Evolutionary conservation across 1,140 invertebrate species (phyloP), one percentile per base, ranked within the genome.

Genomic region (Lucilia sericata): DNA sequence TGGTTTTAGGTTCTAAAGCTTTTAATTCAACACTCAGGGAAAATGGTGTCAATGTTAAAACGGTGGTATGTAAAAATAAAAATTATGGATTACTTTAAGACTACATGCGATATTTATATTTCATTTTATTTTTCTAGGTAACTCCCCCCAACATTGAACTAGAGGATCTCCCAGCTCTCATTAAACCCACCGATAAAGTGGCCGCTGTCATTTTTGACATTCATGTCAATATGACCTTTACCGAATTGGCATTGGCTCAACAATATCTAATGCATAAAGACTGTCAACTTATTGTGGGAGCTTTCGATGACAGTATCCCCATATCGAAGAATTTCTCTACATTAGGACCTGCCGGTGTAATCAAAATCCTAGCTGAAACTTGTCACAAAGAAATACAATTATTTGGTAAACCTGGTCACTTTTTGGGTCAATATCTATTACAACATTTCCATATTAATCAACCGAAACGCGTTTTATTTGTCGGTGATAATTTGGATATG

Each of bases 401-500:
- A 13, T 87, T 92, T 51, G 92, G 91, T 0, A 94, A 93, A 85
- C 93, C 93, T 0, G 91, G 92, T 5, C 83, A 88, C 80, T 47
- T 86, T 25, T 89, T 93, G 13, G 92, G 91, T 34, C 78, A 89
- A 76, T 89, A 87, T 65, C 51, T 91, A 10, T 60, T 88, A 1
- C 65, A 91, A 5, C 87, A 89, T 21, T 93, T 91, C 25, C 87
- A 91, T 0, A 88, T 93, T 19, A 89, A 87, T 0, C 87, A 93
- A 84, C 90, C 92, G 4, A 88, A 88, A 55, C 91, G 92, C 87
- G 92, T 93, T 36, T 87, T 94, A 0, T 93, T 94, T 82, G 91
- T 94, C 85, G 93, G 93, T 13, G 93, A 94, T 82, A 91, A 92
- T 92, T 93, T 92, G 9, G 87, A 91, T 19, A 88, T 92, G 85